phyloP scores from a whole-genome alignment of 2,113 vertebrate species.

The Nannobrachium achirus region DNA sequence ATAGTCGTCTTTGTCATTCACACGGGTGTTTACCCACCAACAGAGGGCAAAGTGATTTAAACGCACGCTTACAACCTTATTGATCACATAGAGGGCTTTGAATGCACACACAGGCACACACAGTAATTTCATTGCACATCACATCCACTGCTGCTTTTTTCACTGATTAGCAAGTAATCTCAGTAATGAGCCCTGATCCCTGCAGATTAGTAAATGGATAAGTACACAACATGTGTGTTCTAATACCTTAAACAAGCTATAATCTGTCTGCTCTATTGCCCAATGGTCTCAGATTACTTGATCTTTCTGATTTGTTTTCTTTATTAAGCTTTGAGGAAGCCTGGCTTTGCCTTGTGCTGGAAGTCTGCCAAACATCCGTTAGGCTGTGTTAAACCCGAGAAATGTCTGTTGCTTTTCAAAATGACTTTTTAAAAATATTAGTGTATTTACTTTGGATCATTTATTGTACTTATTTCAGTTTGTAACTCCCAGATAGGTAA shows the following conservation, averaged over 20 bases:
- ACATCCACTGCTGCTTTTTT: conserved; percentile 73
- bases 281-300: conserved; percentile 30
- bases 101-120: conserved; percentile 5
- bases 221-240: conserved; percentile 62
- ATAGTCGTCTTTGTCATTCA: conserved; percentile 94
- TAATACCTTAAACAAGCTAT: conserved; percentile 48
- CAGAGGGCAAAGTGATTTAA: conserved; percentile 89
- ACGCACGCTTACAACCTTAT: conserved; percentile 84
- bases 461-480: conserved; percentile 24
- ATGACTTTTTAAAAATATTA: background rate
- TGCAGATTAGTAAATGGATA: conserved; percentile 75
- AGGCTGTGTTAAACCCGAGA: conserved; percentile 20
- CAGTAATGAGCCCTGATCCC: conserved; percentile 78
- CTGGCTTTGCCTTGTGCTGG: conserved; percentile 22
- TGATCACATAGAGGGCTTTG: conserved; percentile 80
- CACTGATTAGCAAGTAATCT: conserved; percentile 87
- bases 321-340: conserved; percentile 34
- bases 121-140: conserved; percentile 58
- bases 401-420: conserved; percentile 21
- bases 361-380: conserved; percentile 24
- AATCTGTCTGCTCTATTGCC: conserved; percentile 44
- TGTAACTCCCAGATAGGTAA: conserved; percentile 14
- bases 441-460: conserved; percentile 11
- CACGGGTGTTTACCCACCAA: conserved; percentile 90
- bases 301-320: conserved; percentile 32